These are phyloP conservation scores for Sparidentex hasta DNA, from an alignment of 2,797 vertebrate genomes.

Conservation along the genomic window DNA sequence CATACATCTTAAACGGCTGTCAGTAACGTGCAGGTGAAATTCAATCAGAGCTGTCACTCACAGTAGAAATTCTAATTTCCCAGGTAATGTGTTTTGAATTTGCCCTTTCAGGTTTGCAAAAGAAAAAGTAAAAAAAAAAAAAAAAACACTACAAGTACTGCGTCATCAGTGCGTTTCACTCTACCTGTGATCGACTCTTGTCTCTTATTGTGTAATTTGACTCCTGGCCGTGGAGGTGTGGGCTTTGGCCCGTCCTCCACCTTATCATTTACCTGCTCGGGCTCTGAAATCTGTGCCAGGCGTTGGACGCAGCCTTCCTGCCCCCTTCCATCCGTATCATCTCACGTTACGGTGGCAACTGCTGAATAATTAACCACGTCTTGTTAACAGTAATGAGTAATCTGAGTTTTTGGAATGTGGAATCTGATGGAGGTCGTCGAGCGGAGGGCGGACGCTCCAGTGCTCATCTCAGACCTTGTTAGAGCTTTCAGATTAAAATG, in stretches of 20 bases:
- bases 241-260: slow-evolving; percentile 15
- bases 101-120: slow-evolving; percentile 13
- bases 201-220: slow-evolving; percentile 43
- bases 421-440: slow-evolving; percentile 36
- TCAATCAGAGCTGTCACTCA: slow-evolving; percentile 49
- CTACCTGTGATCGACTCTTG: slow-evolving; percentile 28
- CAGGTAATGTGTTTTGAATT: slow-evolving; percentile 35
- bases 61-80: slow-evolving; percentile 34
- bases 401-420: slow-evolving; percentile 54
- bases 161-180: slow-evolving; percentile 2
- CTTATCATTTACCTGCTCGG: slow-evolving; percentile 32
- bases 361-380: slow-evolving; percentile 65
- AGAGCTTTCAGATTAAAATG: slow-evolving; percentile 29
- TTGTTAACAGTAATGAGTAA: slow-evolving; percentile 62
- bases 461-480: slow-evolving; percentile 8
- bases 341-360: slow-evolving; percentile 57
- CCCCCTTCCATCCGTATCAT: slow-evolving; percentile 32
- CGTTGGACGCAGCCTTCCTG: slow-evolving; percentile 27
- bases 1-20: slow-evolving; percentile 25
- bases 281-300: slow-evolving; percentile 68
- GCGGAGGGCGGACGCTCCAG: slow-evolving; percentile 6
- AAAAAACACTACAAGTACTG: not conserved
- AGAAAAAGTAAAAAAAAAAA: slow-evolving; percentile 2
- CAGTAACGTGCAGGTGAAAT: slow-evolving; percentile 13
- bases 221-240: slow-evolving; percentile 31